Evolutionary conservation across 92 coral and sea anemone genomes (phyloP).

Genomic region (Virgularia gustaviana): DNA sequence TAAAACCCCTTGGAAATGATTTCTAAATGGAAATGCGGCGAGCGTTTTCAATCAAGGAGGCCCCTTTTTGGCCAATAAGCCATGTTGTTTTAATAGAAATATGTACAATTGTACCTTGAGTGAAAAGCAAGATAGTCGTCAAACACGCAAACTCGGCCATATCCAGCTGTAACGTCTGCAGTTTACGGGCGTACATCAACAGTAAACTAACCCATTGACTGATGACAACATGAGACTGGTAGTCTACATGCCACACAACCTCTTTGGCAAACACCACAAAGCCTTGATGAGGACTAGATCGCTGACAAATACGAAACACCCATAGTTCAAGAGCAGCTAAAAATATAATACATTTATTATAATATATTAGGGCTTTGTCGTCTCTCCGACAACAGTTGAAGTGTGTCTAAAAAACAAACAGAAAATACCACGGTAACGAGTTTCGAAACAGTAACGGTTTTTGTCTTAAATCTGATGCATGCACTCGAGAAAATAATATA

Average conservation of each 20-base stretch:
- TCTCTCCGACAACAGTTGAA: too few species aligned
- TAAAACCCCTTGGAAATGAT: too few species aligned
- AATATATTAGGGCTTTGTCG: too few species aligned
- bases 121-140: slow-evolving; percentile 23
- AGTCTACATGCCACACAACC: slow-evolving; percentile 38
- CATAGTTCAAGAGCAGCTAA: slow-evolving; percentile 55
- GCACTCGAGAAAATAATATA: too few species aligned
- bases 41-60: too few species aligned
- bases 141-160: slow-evolving; percentile 36
- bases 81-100: background rate
- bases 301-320: slow-evolving; percentile 32
- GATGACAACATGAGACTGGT: slow-evolving; percentile 36
- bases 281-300: slow-evolving; percentile 37
- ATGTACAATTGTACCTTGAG: slow-evolving; percentile 12
- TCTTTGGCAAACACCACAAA: slow-evolving; percentile 40
- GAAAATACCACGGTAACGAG: too few species aligned
- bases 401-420: too few species aligned
- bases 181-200: slow-evolving; percentile 33
- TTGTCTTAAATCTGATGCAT: too few species aligned
- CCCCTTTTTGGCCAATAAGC: too few species aligned
- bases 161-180: slow-evolving; percentile 31
- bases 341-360: background rate
- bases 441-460: too few species aligned
- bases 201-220: slow-evolving; percentile 39
- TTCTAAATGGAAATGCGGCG: too few species aligned